Percentiles rank a stretch among this genome's conserved stretches.
phyloP scores from a whole-genome alignment of 2,113 vertebrate species.

The Gymnocephalus cernua region DNA sequence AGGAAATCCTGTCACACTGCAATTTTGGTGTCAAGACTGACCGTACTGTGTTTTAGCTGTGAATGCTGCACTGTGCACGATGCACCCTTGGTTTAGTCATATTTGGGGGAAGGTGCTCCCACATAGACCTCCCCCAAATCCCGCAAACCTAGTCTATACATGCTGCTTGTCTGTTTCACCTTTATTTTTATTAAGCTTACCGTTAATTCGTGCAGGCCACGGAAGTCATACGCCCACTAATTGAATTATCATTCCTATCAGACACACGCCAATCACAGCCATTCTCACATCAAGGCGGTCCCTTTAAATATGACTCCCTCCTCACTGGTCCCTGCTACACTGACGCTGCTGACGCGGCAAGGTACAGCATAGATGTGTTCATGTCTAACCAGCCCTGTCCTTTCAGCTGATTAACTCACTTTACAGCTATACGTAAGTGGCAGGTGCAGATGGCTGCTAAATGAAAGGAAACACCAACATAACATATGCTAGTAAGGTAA shows the following conservation, averaged over 20 bases:
- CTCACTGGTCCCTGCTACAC: no score
- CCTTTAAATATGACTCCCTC: no score
- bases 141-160: not conserved
- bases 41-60: not conserved
- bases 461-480: not conserved
- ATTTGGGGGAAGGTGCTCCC: not conserved
- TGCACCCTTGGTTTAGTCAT: not conserved
- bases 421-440: not conserved
- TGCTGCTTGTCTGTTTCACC: not conserved
- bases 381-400: not conserved
- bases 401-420: not conserved
- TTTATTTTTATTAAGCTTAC: not conserved
- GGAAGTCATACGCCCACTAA: no score
- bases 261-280: no score
- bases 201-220: no score
- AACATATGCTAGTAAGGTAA: not conserved
- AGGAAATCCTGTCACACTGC: not conserved
- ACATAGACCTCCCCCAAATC: not conserved
- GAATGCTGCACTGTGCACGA: not conserved
- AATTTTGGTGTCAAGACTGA: conserved; percentile 5
- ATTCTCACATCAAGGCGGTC: no score
- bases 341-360: no score
- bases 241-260: no score
- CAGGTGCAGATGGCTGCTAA: not conserved
- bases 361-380: not conserved